Evolutionary conservation across 2,797 vertebrate genomes (phyloP), one percentile per base, ranked within the genome.

Genomic region (Micrastur ruficollis): DNA sequence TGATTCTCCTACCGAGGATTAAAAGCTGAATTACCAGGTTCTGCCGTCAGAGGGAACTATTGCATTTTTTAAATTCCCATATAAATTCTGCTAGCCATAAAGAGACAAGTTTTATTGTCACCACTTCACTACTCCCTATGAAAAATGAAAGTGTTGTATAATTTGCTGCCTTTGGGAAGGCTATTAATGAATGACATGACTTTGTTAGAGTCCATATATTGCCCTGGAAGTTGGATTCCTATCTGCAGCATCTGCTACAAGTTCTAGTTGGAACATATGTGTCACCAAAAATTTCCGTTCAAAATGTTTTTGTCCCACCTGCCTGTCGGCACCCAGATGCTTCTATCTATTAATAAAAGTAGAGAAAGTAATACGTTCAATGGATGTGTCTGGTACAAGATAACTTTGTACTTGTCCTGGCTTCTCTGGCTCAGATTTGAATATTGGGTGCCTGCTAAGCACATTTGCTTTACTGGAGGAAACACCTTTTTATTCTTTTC

Each of bases 21-120:
- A 16, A 31, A 47, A 61, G 17, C 74, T 91, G 85, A 93, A 88
- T 61, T 96, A 78, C 95, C 91, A 27, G 23, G 7, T 38, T 58
- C 75, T 87, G 68, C 96, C 97, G 94, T 95, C 86, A 97, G 97
- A 96, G 95, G 97, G 95, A 96, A 96, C 73, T 95, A n/a, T 97
- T 97, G 95, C 29, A 81, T 96, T 93, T 86, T 89, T 80, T 4
- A 2, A 6, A 87, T 63, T 40, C 13, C 40, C 31, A 1, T 16
- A 10, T 34, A 53, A 53, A 76, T 59, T 68, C 49, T 38, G 9
- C 32, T 14, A 14, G 62, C 25, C 9, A 0, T 25, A 13, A 36
- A 32, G 7, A 71, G 68, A 56, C 50, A 40, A 27, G 12, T 66
- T 90, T 89, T 59, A 3, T 8, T 72, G 61, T 38, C 72, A 72